Conservation (phyloP, 2,888 invertebrate genomes). For the Nephrotoma flavescens region DNA sequence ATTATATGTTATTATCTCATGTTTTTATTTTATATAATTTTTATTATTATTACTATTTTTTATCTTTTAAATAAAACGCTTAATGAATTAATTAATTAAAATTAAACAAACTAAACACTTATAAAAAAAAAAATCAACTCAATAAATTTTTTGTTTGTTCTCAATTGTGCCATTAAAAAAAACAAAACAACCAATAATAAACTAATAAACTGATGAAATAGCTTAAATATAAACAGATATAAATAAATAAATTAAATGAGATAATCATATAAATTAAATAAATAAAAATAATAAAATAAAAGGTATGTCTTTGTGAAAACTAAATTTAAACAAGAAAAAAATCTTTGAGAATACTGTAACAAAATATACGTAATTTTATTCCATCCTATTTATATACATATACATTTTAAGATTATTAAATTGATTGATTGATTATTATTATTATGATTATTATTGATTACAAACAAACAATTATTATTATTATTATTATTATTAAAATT, state of each 20-base stretch:
- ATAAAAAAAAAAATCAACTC: not conserved
- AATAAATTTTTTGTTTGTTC: not conserved
- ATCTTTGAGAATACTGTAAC: constrained; percentile 5
- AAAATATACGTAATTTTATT: constrained; percentile 15
- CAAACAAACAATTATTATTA: not conserved
- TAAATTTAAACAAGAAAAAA: not conserved
- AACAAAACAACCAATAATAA: not conserved
- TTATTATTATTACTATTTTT: not conserved
- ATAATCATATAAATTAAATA: not conserved
- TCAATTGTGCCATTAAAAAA: not conserved
- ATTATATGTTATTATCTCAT: not conserved
- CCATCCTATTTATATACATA: constrained; percentile 11
- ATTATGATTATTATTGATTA: not conserved
- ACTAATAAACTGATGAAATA: not conserved
- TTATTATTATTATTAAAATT: not conserved
- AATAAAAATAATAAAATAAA: not conserved
- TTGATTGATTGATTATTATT: not conserved
- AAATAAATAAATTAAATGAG: constrained; percentile 3
- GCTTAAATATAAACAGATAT: not conserved
- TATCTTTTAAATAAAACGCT: not conserved
- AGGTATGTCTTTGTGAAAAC: not conserved
- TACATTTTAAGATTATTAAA: constrained; percentile 5
- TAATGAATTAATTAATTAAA: not conserved
- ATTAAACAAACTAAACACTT: not conserved
- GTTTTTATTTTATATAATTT: not conserved